Evolutionary conservation across 2,113 vertebrate species (phyloP), one percentile per base, ranked within the genome.

Genomic region (Notarius quadriscutis): DNA sequence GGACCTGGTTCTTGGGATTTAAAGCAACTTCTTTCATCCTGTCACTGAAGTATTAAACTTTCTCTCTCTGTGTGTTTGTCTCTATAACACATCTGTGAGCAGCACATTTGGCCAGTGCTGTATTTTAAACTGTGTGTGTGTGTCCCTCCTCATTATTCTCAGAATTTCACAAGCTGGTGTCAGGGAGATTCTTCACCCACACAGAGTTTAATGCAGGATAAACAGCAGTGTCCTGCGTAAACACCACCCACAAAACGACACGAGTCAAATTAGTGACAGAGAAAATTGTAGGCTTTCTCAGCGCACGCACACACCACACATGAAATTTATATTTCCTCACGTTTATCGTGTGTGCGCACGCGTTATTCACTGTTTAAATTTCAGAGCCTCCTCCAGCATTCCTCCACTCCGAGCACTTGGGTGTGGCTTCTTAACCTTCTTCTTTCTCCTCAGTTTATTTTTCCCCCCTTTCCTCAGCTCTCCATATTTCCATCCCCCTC

Each of bases 111-210:
- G 63, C 25, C 30, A 78, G 57, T 14, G 27, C 78, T 83, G 69
- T 71, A 87, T 82, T 25, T 87, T 86, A 77, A 57, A 69, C 22
- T 85, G 48, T n/a, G 48, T 87, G 86, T 84, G 78, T 87, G 55
- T 27, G n/a, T 87, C 84, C 82, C 81, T 80, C 12, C 17, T 81
- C 27, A 60, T 55, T 55, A 55, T 27, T 8, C 2, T 67, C 25
- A 58, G 71, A 72, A 81, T 88, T 55, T 89, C 77, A 85, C 87
- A 77, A 86, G 7, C 79, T 50, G 5, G 50, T 80, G 86, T 48
- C 48, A 87, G 7, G 12, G 27, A 20, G 53, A 57, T 27, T 57
- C 51, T 80, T 80, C 34, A 74, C 71, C 50, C 69, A 34, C 34
- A 78, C 50, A 30, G 1, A 57, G n/a, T 10, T 10, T n/a, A 57